phyloP scores from a whole-genome alignment of 2,113 vertebrate genomes.

The Diphyllodes magnificus region DNA sequence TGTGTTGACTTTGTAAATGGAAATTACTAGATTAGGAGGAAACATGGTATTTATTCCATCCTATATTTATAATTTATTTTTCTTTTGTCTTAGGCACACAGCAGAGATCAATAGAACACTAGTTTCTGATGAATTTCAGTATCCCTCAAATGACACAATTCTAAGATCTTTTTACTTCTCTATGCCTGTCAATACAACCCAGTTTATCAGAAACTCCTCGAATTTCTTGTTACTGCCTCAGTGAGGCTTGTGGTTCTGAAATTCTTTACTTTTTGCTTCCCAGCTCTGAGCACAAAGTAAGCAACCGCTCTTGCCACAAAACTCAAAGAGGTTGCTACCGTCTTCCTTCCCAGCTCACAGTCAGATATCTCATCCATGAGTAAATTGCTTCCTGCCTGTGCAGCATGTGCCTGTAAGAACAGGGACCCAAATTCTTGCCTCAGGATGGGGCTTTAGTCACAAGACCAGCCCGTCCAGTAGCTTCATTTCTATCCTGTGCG shows the following conservation, averaged over 20 bases:
- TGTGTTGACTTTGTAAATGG: background rate
- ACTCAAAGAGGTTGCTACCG: background rate
- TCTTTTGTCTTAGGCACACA: background rate
- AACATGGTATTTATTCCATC: background rate
- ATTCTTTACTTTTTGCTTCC: background rate
- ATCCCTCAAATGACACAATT: background rate
- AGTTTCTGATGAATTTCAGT: background rate
- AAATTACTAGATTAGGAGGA: background rate
- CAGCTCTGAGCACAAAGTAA: background rate
- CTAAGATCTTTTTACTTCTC: background rate
- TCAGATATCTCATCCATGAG: background rate
- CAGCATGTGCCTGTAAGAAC: fast-evolving
- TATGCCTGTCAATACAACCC: background rate
- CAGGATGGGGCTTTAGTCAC: background rate
- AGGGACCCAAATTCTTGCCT: background rate
- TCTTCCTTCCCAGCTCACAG: background rate
- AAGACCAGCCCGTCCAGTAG: background rate
- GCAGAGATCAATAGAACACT: background rate
- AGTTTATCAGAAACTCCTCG: background rate
- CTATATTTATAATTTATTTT: background rate
- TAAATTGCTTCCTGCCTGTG: background rate
- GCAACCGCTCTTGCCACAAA: background rate
- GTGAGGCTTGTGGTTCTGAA: background rate
- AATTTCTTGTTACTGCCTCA: background rate
- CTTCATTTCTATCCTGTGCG: background rate